phyloP scores from a whole-genome alignment of 2,888 invertebrate species.

The Acrobasis suavella region DNA sequence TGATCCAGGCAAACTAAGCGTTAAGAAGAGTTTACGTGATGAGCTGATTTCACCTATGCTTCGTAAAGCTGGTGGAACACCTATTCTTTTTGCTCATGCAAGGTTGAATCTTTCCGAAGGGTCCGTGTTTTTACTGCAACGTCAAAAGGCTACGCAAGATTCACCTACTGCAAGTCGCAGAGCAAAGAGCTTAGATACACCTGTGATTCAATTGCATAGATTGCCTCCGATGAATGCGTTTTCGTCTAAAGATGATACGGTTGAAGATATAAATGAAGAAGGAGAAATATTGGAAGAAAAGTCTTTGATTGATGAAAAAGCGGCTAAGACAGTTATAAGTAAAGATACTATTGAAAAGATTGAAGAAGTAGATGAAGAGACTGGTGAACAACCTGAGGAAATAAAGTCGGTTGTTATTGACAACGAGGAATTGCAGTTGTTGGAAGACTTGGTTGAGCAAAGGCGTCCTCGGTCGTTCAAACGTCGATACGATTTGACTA shows the following conservation, averaged over 20 bases:
- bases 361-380: slow-evolving; percentile 81
- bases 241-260: slow-evolving; percentile 94
- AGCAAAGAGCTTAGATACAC: slow-evolving; percentile 92
- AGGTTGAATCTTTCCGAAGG: slow-evolving; percentile 92
- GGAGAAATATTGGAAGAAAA: slow-evolving; percentile 84
- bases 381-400: slow-evolving; percentile 58
- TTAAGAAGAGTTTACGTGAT: slow-evolving; percentile 84
- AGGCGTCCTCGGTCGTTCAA: slow-evolving; percentile 77
- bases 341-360: slow-evolving; percentile 70
- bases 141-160: slow-evolving; percentile 88
- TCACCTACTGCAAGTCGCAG: slow-evolving; percentile 89
- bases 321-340: slow-evolving; percentile 43
- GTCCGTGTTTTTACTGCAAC: slow-evolving; percentile 89
- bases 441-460: slow-evolving; percentile 80
- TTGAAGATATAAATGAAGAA: slow-evolving; percentile 88
- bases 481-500: slow-evolving; percentile 70
- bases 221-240: slow-evolving; percentile 92
- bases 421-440: slow-evolving; percentile 79
- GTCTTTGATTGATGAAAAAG: slow-evolving; percentile 71
- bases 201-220: slow-evolving; percentile 90
- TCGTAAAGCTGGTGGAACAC: slow-evolving; percentile 88
- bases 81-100: slow-evolving; percentile 90
- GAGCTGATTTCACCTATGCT: slow-evolving; percentile 87
- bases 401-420: slow-evolving; percentile 79
- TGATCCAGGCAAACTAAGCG: slow-evolving; percentile 54